Evolutionary conservation across 2,113 vertebrate genomes (phyloP).

Genomic region (Alaudala cheleensis): DNA sequence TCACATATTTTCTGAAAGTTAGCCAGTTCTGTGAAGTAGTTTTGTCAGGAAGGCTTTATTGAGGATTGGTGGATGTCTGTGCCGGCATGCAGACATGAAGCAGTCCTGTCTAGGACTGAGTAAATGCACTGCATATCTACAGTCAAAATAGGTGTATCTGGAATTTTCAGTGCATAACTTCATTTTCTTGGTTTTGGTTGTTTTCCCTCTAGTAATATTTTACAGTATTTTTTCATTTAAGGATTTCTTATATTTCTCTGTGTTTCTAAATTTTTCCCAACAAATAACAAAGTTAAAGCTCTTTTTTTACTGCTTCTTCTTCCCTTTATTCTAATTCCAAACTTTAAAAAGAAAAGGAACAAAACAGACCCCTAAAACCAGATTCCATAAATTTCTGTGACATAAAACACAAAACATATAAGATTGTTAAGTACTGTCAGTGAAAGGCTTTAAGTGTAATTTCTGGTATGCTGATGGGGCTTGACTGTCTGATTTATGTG

Average conservation of each 20-base stretch:
- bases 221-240: background rate
- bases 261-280: background rate
- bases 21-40: background rate
- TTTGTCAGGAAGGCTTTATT: conserved; percentile 5
- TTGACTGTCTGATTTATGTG: conserved; percentile 27
- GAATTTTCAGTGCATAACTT: background rate
- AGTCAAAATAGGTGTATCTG: background rate
- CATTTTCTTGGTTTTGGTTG: background rate
- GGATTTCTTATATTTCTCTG: background rate
- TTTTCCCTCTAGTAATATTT: background rate
- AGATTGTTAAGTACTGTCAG: background rate
- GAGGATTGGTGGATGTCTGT: background rate
- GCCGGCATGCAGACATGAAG: background rate
- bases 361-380: background rate
- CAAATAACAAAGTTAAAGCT: background rate
- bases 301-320: background rate
- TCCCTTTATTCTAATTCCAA: background rate
- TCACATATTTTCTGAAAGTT: background rate
- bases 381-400: background rate
- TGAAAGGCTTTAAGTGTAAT: background rate
- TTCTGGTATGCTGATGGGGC: background rate
- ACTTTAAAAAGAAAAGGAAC: background rate
- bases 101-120: background rate
- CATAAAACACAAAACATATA: background rate
- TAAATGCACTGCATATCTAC: background rate